Percentiles rank a stretch among this genome's conserved stretches.
These are phyloP conservation scores for Bambusicola thoracicus DNA, from an alignment of 2,113 vertebrate genomes.

Conservation along the genomic window DNA sequence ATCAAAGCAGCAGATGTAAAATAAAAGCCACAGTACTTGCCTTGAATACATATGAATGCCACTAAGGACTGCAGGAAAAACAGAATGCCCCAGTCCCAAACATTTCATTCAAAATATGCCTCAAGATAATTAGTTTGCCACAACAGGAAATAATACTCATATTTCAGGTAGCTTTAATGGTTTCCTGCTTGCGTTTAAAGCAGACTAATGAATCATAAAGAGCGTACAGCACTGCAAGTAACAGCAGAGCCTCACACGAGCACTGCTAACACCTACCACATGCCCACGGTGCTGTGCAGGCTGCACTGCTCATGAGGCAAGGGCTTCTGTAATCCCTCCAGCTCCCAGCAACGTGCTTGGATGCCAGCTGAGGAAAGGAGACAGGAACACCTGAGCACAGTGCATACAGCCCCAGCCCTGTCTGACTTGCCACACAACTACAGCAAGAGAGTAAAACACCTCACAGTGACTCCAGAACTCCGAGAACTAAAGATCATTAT, in stretches of 20 bases:
- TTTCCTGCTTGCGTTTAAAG: not conserved
- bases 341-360: rapidly evolving
- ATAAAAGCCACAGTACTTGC: not conserved
- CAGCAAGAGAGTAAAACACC: not conserved
- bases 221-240: not conserved
- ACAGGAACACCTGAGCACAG: not conserved
- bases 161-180: not conserved
- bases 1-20: conserved; percentile 26
- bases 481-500: not conserved
- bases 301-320: rapidly evolving
- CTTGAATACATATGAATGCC: not conserved
- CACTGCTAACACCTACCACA: not conserved
- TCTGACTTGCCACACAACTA: not conserved
- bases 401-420: not conserved
- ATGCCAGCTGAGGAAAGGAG: rapidly evolving
- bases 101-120: not conserved
- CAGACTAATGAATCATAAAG: not conserved
- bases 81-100: not conserved
- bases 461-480: not conserved
- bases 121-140: not conserved
- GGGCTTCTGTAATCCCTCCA: not conserved
- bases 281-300: not conserved
- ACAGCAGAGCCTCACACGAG: not conserved
- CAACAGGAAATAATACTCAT: not conserved
- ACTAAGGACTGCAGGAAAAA: not conserved